phyloP scores from a whole-genome alignment of 2,113 vertebrate species.

The Trogon surrucura region DNA sequence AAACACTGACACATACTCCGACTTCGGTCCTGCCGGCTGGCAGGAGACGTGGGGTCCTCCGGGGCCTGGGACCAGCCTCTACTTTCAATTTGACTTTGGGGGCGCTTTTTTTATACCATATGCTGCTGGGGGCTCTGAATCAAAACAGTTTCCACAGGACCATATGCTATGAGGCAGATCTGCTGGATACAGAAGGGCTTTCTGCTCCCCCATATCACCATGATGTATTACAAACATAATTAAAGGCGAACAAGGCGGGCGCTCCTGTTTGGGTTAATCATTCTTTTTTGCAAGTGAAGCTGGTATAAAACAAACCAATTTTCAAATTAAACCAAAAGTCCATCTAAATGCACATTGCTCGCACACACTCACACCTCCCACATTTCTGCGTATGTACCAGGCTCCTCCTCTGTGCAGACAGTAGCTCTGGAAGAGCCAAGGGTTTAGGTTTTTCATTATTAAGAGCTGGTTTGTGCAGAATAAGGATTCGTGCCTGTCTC shows the following conservation, averaged over 20 bases:
- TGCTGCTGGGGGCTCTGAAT: constrained; percentile 79
- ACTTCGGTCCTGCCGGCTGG: constrained; percentile 57
- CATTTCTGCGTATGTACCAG: neutral
- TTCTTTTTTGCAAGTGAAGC: constrained; percentile 75
- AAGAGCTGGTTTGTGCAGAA: neutral
- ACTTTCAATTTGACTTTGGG: constrained; percentile 80
- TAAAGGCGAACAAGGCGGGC: constrained; percentile 77
- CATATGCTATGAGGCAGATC: constrained; percentile 79
- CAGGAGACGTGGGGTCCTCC: constrained; percentile 61
- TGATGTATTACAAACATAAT: constrained; percentile 88
- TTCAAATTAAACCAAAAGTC: constrained; percentile 73
- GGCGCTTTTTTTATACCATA: constrained; percentile 77
- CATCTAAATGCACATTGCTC: constrained; percentile 51
- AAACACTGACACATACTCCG: constrained; percentile 78
- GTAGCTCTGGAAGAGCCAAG: neutral
- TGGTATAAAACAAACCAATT: constrained; percentile 66
- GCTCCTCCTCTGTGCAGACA: neutral
- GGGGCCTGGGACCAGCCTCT: constrained; percentile 73
- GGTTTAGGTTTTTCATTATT: neutral
- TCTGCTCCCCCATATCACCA: constrained; percentile 75
- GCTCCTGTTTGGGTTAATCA: constrained; percentile 80
- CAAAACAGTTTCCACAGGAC: constrained; percentile 77
- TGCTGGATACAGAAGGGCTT: constrained; percentile 73
- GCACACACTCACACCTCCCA: neutral
- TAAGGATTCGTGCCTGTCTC: neutral